Evolutionary conservation across 2,888 invertebrate species (phyloP).

Genomic region (Automeris io): DNA sequence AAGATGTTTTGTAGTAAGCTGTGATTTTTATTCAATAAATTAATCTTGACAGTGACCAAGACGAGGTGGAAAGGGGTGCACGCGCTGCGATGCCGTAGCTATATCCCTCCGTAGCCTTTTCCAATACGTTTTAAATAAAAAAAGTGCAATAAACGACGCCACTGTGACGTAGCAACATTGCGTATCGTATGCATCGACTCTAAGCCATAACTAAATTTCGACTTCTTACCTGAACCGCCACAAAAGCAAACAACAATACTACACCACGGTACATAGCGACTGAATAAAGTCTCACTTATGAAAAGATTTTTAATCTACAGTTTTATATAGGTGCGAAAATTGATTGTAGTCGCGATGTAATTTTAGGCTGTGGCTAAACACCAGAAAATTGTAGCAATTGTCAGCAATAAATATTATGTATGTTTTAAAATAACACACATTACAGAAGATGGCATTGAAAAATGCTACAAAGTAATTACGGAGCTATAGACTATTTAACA

Average conservation of each 20-base stretch:
- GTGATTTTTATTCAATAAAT: too few species aligned
- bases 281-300: neutral
- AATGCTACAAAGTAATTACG: neutral
- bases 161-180: too few species aligned
- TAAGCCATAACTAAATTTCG: too few species aligned
- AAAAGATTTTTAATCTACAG: neutral
- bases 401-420: neutral
- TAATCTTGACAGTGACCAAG: too few species aligned
- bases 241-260: neutral
- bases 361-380: constrained; percentile 15
- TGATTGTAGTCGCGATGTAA: constrained; percentile 7
- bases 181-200: too few species aligned
- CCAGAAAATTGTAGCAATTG: constrained; percentile 24
- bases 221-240: constrained; percentile 1
- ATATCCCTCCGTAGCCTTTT: too few species aligned
- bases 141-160: too few species aligned
- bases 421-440: neutral
- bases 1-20: too few species aligned
- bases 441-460: neutral
- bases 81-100: too few species aligned
- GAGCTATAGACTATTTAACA: neutral
- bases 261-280: constrained; percentile 16
- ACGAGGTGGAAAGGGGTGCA: too few species aligned
- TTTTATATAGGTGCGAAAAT: constrained; percentile 4
- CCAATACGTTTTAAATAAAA: too few species aligned